These are phyloP conservation scores for Trochalopteron elliotii DNA, from an alignment of 2,113 vertebrate genomes.

Conservation along the genomic window DNA sequence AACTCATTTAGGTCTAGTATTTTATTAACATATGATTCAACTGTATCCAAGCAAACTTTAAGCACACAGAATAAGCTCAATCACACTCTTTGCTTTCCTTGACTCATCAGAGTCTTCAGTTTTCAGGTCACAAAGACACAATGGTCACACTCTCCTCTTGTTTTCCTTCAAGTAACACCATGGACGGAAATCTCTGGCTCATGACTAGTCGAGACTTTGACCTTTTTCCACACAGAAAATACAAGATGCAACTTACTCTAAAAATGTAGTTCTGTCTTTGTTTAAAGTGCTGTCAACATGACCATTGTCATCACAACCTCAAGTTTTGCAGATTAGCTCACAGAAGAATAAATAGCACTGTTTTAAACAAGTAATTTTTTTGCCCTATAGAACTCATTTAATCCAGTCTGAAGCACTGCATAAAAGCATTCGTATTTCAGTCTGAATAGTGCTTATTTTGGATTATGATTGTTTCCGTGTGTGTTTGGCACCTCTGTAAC, in stretches of 20 bases:
- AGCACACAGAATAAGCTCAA: not conserved
- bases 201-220: not conserved
- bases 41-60: not conserved
- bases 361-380: not conserved
- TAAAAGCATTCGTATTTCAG: not conserved
- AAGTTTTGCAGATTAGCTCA: not conserved
- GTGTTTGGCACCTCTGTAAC: not conserved
- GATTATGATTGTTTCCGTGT: not conserved
- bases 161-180: not conserved
- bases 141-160: rapidly evolving
- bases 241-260: not conserved
- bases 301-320: not conserved
- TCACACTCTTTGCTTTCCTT: not conserved
- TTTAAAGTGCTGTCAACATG: not conserved
- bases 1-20: not conserved
- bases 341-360: not conserved
- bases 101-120: not conserved
- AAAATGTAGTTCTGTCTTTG: not conserved
- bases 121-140: rapidly evolving
- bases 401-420: not conserved
- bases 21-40: not conserved
- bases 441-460: not conserved
- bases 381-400: not conserved
- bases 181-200: not conserved
- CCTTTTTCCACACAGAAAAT: not conserved